phyloP scores from a whole-genome alignment of 1,140 invertebrate species.

The Musca domestica region DNA sequence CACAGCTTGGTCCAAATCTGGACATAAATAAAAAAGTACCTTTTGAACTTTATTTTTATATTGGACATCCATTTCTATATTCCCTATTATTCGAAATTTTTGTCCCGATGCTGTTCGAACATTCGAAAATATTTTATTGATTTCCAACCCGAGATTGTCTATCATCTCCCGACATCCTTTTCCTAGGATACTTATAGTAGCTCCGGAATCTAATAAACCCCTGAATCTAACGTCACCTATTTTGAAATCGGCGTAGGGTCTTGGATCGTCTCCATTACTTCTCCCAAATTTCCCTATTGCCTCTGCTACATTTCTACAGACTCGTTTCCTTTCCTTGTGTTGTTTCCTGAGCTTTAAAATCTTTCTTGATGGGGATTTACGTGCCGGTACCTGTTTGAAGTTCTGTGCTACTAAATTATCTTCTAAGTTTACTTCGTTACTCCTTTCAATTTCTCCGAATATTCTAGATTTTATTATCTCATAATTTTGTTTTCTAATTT shows the following conservation, averaged over 20 bases:
- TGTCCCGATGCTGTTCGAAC: not conserved
- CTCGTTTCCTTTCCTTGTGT: not conserved
- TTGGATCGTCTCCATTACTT: not conserved
- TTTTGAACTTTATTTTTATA: not conserved
- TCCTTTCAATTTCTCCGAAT: no score
- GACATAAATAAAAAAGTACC: not conserved
- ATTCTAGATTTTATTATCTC: not conserved
- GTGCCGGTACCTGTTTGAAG: not conserved
- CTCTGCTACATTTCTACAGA: not conserved
- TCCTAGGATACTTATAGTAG: not conserved
- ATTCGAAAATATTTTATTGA: not conserved
- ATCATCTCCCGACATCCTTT: not conserved
- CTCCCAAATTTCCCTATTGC: not conserved
- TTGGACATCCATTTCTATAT: not conserved
- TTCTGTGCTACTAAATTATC: not conserved
- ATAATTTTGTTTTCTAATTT: not conserved
- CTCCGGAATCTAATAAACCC: not conserved
- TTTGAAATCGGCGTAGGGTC: not conserved
- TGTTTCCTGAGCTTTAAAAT: not conserved
- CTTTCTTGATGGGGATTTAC: not conserved
- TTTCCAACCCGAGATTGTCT: not conserved
- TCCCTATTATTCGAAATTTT: not conserved
- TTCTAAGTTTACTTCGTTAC: no score
- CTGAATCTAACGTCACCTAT: not conserved
- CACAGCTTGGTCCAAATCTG: not conserved